Percentiles rank a stretch among this genome's conserved stretches.
Evolutionary conservation across 2,888 invertebrate species (phyloP).

Genomic region (Acanthosoma haemorrhoidale): DNA sequence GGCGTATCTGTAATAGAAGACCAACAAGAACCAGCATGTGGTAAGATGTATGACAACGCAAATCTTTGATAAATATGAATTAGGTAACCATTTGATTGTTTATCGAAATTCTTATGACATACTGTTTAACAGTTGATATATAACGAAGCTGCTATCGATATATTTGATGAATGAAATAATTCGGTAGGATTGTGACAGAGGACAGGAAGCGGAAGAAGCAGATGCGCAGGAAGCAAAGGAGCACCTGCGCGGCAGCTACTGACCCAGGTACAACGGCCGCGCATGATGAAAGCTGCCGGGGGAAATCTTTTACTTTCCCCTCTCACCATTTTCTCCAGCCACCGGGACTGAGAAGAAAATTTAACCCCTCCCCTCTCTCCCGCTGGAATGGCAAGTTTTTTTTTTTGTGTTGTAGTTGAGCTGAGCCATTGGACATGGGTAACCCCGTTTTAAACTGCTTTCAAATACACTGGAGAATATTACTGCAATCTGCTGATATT

Average conservation of each 20-base stretch:
- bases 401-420: too few species aligned
- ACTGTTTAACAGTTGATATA: too few species aligned
- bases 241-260: neutral
- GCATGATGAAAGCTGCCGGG: neutral
- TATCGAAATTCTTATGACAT: too few species aligned
- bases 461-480: too few species aligned
- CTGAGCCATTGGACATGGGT: neutral
- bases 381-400: neutral
- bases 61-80: too few species aligned
- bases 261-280: neutral
- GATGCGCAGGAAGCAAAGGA: neutral
- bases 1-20: too few species aligned
- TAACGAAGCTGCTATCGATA: too few species aligned
- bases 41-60: too few species aligned
- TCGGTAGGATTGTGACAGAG: neutral
- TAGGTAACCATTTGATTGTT: too few species aligned
- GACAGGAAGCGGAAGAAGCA: neutral
- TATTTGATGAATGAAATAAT: neutral
- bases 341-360: neutral
- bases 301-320: conserved; percentile 3
- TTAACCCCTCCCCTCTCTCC: neutral
- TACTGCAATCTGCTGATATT: too few species aligned
- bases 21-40: too few species aligned
- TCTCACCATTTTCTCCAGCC: neutral
- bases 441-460: neutral